Percentiles rank a stretch among this genome's conserved stretches.
Conservation (phyloP, 2,888 invertebrate species). For the Idaea biselata region DNA sequence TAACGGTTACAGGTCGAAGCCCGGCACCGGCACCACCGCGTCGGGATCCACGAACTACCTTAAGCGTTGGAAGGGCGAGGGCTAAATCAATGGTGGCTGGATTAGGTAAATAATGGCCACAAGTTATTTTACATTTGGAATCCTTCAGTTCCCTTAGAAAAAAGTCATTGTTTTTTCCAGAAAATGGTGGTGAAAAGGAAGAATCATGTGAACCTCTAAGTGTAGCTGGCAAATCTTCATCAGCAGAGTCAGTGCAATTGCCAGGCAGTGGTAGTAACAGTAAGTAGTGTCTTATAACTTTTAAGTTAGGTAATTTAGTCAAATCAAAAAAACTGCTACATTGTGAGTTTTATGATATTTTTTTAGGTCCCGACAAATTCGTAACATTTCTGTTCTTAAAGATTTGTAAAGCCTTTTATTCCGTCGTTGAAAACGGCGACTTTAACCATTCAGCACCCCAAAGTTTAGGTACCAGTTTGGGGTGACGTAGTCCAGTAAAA, state of each 20-base stretch:
- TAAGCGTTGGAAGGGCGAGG: constrained; percentile 94
- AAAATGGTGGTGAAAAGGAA: constrained; percentile 87
- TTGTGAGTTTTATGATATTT: too few relatives aligned
- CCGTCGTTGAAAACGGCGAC: too few relatives aligned
- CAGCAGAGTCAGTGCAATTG: constrained; percentile 89
- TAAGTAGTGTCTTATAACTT: constrained; percentile 33
- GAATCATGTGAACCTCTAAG: constrained; percentile 85
- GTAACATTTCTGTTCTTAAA: too few relatives aligned
- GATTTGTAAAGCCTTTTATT: too few relatives aligned
- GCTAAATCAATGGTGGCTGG: constrained; percentile 97
- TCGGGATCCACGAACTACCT: constrained; percentile 95
- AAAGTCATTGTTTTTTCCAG: constrained; percentile 37
- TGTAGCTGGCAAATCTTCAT: constrained; percentile 87
- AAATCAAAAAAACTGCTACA: not conserved
- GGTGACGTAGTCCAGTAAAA: too few relatives aligned
- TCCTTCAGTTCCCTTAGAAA: not conserved
- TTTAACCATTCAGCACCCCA: too few relatives aligned
- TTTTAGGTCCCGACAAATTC: too few relatives aligned
- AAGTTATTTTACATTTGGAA: constrained; percentile 11
- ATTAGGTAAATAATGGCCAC: constrained; percentile 77
- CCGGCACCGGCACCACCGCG: constrained; percentile 96
- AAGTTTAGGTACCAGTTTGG: too few relatives aligned
- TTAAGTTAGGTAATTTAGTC: constrained; percentile 2
- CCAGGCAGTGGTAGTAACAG: constrained; percentile 74
- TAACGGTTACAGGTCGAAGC: constrained; percentile 73